Base-by-base conservation (phyloP, 2,888 invertebrate species). In the Cryptocephalus primarius region DNA sequence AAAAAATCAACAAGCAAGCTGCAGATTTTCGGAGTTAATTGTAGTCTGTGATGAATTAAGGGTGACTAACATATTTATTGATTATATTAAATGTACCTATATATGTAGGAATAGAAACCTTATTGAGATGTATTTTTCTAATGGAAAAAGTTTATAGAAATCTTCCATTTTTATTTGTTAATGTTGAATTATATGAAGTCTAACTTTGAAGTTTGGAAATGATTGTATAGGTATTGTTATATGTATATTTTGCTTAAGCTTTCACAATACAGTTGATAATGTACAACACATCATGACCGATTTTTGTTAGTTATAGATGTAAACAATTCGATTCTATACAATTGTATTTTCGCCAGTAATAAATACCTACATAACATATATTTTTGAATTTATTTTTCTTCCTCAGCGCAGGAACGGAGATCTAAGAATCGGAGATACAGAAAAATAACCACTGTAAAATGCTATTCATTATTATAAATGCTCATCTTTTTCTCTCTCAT, bases 21-120 rank as follows among this genome's bases (percentile, higher is more conserved):
- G 22, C 22, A 22, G 22, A 36, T 36, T 36, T 36, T 51, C 36
- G 41, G 49, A 48, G 46, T 55, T 54, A 22, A 56, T 55, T 67
- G 68, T 69, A 69, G 69, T 68, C 70, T 70, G 70, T 70, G 70
- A 70, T 70, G 66, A 67, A 65, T 58, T 62, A 65, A 68, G 67
- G 69, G 69, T 70, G 69, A 68, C 69, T 69, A 68, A 66, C 63
- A 61, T 67, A 68, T 68, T 69, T 67, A 68, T 68, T 67, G 61
- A 64, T 63, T 65, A 65, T 55, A 22, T 22, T 22, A 22, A 22
- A 22, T 22, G 22, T 22, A 22, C 22, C 22, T 22, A 60, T 64
- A 62, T 59, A 62, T 57, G 63, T 55, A 55, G 53, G 52, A 45
- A 53, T 62, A 63, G 60, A 64, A 54, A 58, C 63, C 65, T 64